phyloP scores from a whole-genome alignment of 35 echinoderm and acorn worm genomes.

The Strongylocentrotus purpuratus region DNA sequence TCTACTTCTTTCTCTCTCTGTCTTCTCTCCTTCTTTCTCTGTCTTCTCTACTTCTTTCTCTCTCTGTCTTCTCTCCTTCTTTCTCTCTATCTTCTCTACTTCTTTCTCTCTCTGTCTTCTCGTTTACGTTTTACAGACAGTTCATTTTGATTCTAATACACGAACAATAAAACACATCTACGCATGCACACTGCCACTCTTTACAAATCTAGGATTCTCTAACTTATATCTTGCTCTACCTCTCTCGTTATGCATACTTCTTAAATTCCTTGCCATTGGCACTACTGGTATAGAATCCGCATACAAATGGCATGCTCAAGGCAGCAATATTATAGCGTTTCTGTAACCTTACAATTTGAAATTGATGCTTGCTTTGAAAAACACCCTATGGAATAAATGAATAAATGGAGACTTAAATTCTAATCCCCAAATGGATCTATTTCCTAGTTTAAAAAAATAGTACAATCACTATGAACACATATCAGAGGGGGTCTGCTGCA shows the following conservation, averaged over 20 bases:
- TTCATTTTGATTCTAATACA: background rate
- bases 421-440: background rate
- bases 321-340: background rate
- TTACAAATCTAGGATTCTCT: background rate
- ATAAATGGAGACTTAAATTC: background rate
- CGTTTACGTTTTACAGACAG: background rate
- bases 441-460: background rate
- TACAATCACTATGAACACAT: background rate
- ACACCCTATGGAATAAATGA: slow-evolving; percentile 1
- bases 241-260: background rate
- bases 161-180: background rate
- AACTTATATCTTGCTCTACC: background rate
- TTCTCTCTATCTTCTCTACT: too few species aligned
- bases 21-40: too few species aligned
- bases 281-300: background rate
- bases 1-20: too few species aligned
- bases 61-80: too few species aligned
- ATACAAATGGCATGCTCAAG: background rate
- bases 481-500: background rate
- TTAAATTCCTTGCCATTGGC: background rate
- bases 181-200: background rate
- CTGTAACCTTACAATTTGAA: background rate
- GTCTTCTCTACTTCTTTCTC: too few species aligned
- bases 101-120: too few species aligned
- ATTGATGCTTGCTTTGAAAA: background rate